Base-by-base conservation (phyloP, 2,888 invertebrate species). In the Alentia gelatinosa region DNA sequence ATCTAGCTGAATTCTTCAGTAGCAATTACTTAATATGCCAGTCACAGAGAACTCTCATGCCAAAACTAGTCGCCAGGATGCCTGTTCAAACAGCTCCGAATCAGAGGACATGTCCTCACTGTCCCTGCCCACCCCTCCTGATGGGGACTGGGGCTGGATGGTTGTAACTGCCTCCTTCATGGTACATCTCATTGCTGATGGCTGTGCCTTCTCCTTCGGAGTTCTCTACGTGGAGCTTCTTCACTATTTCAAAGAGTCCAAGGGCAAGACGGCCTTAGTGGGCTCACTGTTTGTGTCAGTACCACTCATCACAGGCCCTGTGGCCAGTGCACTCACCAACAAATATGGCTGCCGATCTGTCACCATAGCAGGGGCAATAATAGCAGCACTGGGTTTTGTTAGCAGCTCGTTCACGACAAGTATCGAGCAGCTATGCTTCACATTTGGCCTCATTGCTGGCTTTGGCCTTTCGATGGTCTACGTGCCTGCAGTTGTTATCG, bases 91-190 rank as follows among this genome's bases (percentile, higher is more conserved):
- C 23, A 90, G 79, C 47, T 89, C 56, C 9, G 89, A 26, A 12
- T 47, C 79, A 15, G 50, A 47, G 37, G 68, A 47, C 47, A 39
- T 42, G 26, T 63, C 63, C 19, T 89, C 89, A 7, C 39, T 90
- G 23, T 39, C 56, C 30, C 84, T 90, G 56, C 90, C 90, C 63
- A 86, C 39, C n/a, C 92, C 92, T 19, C 93, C 93, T 1, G 98
- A 98, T 95, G 98, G 98, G 0, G 98, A 98, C 19, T 98, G 98
- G 98, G 98, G 98, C 0, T 98, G 98, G 98, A 97, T 98, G 96
- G 98, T 98, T 89, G 98, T 98, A 91, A 98, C 98, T 95, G 98
- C 98, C 50, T 98, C 98, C n/a, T 99, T 99, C 96, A 98, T 98
- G 98, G 98, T 99, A 94, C 99, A 99, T 96, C 74, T 93, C 33